Base-by-base conservation (phyloP, 1,140 invertebrate species). In the Hermetia illucens region DNA sequence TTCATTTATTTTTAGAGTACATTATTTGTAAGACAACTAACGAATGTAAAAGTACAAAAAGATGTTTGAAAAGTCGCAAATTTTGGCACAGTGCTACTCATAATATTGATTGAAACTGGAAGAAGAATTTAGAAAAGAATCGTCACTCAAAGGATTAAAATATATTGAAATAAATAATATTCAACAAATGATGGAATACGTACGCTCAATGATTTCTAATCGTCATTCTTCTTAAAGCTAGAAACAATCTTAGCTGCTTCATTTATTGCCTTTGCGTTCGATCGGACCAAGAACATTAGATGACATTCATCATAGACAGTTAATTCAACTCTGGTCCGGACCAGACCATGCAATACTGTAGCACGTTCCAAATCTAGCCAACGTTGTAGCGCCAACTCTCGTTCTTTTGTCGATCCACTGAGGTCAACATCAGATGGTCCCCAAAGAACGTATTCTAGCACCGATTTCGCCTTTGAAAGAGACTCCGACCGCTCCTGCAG, bases 341-440 rank as follows among this genome's bases (percentile, higher is more conserved):
- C 79, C 6, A 87, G 48, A 0, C 80, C 77, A 43, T 86, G 82
- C 3, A 88, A 61, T 2, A 84, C 74, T 0, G 79, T 86, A 3
- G 84, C 84, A 16, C 84, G 65, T 52, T 87, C 82, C 9, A 88
- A 61, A 51, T 88, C 84, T 25, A 89, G 53, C 84, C 84, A 89
- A 29, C 82, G 68, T 48, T 86, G 82, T 2, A 86, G 51, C 0
- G 75, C 75, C 12, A 76, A 49, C 44, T 82, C 79, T 3, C 77
- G 66, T 41, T 82, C 80, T 19, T 72, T 69, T 0, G 68, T 65
- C 1, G 72, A 72, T 5, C 70, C 70, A 0, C 74, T 72, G 9
- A 82, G 62, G 0, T 72, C 70, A 1, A 79, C 73, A 49, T 84
- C 81, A 9, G 79, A 70, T 1, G 84, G 85, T 3, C 84, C 85